These are phyloP conservation scores for Tetragnatha montana DNA, from an alignment of 2,888 invertebrate species.

Conservation along the genomic window DNA sequence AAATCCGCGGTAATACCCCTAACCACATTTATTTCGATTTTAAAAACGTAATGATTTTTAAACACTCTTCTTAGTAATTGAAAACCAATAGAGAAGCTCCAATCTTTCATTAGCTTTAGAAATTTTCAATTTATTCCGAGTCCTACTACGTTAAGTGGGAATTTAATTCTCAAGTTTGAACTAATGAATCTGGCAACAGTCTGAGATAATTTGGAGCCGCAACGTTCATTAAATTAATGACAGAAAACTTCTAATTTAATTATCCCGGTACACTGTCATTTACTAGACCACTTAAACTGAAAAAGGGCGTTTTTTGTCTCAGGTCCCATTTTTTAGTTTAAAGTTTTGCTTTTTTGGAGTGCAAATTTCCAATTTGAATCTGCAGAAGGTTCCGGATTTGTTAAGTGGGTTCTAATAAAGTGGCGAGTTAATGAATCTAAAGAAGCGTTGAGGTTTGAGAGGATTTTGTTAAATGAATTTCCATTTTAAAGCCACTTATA, in stretches of 20 bases:
- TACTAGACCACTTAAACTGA: conserved; percentile 1
- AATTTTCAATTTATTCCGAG: conserved; percentile 39
- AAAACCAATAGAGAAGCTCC: not conserved
- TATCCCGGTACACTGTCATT: conserved; percentile 33
- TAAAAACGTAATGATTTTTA: not conserved
- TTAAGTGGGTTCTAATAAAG: not conserved
- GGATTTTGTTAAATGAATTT: not conserved
- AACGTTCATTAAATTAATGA: conserved; percentile 28
- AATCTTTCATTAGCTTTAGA: conserved; percentile 22
- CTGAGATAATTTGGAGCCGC: conserved; percentile 17
- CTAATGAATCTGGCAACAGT: conserved; percentile 33
- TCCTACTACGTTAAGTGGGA: not conserved
- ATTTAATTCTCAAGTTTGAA: conserved; percentile 53
- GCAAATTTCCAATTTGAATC: not conserved
- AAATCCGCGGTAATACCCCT: not conserved
- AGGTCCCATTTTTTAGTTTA: not conserved
- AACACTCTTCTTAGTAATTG: not conserved
- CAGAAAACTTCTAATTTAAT: conserved; percentile 45
- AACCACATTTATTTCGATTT: not conserved
- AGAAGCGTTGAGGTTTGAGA: not conserved
- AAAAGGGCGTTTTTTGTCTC: not conserved
- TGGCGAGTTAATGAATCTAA: not conserved
- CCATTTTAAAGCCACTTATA: not conserved
- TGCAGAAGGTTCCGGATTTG: not conserved
- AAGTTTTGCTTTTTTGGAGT: not conserved